Conservation (phyloP, 2,888 invertebrate species). For the Tenthredo distinguenda region DNA sequence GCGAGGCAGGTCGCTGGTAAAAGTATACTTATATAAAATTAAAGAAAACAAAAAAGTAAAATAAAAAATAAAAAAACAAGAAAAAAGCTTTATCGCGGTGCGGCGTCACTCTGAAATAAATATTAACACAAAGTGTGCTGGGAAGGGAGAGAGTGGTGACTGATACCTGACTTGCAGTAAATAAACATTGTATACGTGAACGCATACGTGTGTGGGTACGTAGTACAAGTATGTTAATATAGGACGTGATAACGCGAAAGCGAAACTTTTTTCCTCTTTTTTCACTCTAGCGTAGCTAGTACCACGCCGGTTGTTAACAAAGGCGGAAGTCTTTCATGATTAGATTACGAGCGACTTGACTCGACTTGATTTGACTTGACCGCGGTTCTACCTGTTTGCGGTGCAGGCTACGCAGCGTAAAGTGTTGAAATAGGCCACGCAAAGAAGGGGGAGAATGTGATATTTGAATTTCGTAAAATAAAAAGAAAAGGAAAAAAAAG, state of each 20-base stretch:
- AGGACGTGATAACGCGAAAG: constrained; percentile 4
- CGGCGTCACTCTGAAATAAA: not conserved
- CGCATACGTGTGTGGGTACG: not conserved
- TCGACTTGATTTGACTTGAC: not conserved
- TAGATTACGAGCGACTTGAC: constrained; percentile 14
- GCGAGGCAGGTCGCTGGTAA: not conserved
- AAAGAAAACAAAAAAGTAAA: not conserved
- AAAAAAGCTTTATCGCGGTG: not conserved
- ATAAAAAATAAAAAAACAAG: not conserved
- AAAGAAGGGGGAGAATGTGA: not conserved
- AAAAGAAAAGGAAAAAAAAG: not conserved
- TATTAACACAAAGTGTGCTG: not conserved
- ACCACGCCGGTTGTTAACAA: constrained; percentile 1
- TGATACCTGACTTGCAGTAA: not conserved
- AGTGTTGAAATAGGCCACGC: not conserved
- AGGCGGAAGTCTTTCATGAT: constrained; percentile 36
- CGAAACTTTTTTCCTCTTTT: not conserved
- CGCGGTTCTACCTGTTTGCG: not conserved
- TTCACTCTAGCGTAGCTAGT: not conserved
- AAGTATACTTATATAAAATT: not conserved
- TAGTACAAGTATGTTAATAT: constrained; percentile 7
- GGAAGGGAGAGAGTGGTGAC: not conserved
- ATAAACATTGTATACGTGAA: not conserved
- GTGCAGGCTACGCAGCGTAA: not conserved
- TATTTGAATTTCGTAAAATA: not conserved